A percentile compares a stretch with the other conserved stretches of the same genome.
Conservation (phyloP, 2,797 vertebrate species). For the Vespertilio murinus region DNA sequence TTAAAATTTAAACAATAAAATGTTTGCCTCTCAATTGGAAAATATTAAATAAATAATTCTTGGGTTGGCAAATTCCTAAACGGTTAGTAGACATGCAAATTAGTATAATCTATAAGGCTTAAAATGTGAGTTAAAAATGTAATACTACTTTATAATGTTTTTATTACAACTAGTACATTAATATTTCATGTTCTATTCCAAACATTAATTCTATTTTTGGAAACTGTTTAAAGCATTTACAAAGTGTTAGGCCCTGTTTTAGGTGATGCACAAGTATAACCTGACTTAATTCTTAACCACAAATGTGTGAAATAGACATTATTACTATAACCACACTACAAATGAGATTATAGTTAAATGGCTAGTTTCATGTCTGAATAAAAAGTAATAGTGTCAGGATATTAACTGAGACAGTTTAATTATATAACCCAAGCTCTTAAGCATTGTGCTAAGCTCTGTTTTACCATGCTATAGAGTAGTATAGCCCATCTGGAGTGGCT, state of each 20-base stretch:
- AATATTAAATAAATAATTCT: slow-evolving; percentile 15
- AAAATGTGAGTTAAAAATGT: background rate
- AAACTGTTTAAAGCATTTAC: background rate
- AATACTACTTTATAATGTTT: background rate
- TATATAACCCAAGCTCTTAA: background rate
- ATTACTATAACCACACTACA: background rate
- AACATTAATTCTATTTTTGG: background rate
- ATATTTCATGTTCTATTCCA: background rate
- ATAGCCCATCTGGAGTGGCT: too few relatives aligned
- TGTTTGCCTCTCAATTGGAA: background rate
- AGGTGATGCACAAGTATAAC: background rate
- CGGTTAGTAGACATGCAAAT: background rate
- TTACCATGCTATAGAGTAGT: background rate
- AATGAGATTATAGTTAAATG: background rate
- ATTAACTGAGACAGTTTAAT: background rate
- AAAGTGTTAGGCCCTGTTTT: background rate
- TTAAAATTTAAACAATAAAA: slow-evolving; percentile 15
- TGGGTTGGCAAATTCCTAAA: background rate
- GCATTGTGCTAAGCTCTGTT: background rate
- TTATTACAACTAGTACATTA: background rate
- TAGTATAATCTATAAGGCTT: background rate
- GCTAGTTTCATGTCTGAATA: background rate
- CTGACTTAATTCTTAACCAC: background rate
- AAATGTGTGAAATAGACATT: background rate
- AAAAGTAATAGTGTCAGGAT: background rate